phyloP scores from a whole-genome alignment of 2,113 vertebrate genomes.

The Corapipo altera region DNA sequence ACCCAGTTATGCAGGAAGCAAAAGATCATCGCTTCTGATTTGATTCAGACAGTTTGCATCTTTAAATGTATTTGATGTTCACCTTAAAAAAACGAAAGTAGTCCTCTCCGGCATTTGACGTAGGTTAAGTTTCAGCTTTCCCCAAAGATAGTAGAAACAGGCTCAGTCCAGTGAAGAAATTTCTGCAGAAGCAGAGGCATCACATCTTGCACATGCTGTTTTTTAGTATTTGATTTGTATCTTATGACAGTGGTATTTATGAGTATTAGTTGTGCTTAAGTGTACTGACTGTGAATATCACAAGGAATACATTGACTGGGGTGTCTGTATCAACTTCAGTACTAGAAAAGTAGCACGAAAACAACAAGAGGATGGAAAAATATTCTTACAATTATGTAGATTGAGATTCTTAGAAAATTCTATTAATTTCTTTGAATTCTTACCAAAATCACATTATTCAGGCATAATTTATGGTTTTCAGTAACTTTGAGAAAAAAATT shows the following conservation, averaged over 20 bases:
- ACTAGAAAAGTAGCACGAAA: background rate
- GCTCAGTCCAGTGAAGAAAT: conserved; percentile 32
- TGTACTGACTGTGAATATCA: background rate
- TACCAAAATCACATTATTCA: background rate
- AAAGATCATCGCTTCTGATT: background rate
- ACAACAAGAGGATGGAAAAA: background rate
- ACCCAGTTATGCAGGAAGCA: background rate
- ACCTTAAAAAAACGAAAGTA: background rate
- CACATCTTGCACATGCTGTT: background rate
- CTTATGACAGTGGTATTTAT: conserved; percentile 33
- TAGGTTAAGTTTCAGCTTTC: background rate
- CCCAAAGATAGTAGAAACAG: background rate
- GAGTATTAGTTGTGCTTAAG: conserved; percentile 12
- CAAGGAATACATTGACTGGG: background rate
- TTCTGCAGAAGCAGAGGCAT: conserved; percentile 17
- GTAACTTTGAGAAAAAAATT: background rate
- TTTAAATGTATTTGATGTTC: background rate
- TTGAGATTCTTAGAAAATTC: background rate
- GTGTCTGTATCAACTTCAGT: conserved; percentile 4
- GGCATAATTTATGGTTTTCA: background rate
- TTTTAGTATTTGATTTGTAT: conserved; percentile 21
- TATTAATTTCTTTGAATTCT: background rate
- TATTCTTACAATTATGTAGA: background rate
- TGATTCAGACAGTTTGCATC: background rate
- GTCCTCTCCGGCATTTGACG: background rate